Conservation (phyloP, 2,888 invertebrate genomes). For the Dolomedes plantarius region DNA sequence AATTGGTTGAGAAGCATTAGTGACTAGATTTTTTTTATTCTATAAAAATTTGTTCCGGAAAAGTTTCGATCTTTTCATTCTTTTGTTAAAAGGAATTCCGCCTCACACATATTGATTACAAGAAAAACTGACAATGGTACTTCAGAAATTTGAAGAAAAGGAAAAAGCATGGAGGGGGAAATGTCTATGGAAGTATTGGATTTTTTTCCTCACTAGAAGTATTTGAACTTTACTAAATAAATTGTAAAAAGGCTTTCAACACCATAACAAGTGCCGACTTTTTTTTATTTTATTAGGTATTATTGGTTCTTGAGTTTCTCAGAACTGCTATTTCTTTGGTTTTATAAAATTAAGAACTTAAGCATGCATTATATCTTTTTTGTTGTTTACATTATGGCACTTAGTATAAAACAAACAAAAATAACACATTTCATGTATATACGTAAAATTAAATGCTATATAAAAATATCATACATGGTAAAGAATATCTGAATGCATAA, state of each 20-base stretch:
- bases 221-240: background rate
- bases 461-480: no score
- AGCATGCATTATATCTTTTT: no score
- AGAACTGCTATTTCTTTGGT: no score
- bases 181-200: background rate
- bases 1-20: background rate
- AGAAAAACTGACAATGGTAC: slow-evolving; percentile 4
- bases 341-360: no score
- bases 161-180: background rate
- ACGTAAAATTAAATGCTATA: no score
- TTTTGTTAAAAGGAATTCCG: background rate
- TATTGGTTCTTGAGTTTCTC: no score
- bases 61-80: background rate
- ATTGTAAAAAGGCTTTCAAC: background rate
- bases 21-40: background rate
- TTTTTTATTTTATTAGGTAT: no score
- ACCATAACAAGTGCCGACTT: background rate
- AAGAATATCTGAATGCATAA: no score
- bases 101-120: background rate
- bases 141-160: background rate
- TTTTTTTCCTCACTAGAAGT: background rate
- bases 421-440: no score
- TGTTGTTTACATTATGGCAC: no score
- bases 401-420: no score
- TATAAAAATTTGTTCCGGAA: background rate